Evolutionary conservation across 1,140 invertebrate genomes (phyloP).

Genomic region (Rhopalosiphum padi): DNA sequence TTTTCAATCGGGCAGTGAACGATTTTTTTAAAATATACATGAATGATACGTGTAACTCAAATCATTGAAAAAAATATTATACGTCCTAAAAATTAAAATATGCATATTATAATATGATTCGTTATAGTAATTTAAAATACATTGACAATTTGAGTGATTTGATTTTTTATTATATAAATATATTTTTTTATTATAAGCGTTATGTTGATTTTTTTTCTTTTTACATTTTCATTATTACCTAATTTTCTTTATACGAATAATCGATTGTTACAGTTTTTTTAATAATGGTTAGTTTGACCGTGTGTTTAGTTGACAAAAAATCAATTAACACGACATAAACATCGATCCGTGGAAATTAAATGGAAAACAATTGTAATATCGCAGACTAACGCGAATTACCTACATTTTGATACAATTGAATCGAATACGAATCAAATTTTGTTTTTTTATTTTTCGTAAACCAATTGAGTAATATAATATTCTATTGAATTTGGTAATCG

Average conservation of each 20-base stretch:
- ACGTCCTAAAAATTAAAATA: neutral
- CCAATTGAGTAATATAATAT: neutral
- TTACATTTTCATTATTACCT: neutral
- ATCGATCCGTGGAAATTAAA: neutral
- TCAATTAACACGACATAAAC: neutral
- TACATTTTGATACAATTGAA: neutral
- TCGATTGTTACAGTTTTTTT: slow-evolving; percentile 28
- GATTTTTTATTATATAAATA: neutral
- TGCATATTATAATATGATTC: neutral
- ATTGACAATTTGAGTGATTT: neutral
- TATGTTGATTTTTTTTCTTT: neutral
- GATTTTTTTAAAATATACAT: no score
- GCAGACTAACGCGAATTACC: neutral
- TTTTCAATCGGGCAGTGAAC: no score
- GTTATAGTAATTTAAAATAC: neutral
- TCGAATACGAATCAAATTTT: neutral
- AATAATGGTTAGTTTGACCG: neutral
- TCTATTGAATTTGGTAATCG: neutral
- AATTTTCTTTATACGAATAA: neutral
- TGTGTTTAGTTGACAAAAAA: neutral
- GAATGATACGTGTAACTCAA: no score
- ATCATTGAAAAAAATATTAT: neutral
- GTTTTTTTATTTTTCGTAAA: neutral
- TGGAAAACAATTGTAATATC: neutral
- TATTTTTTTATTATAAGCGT: neutral